Evolutionary conservation across 1,140 invertebrate genomes (phyloP), one percentile per base, ranked within the genome.

Genomic region (Charaxes varanes): DNA sequence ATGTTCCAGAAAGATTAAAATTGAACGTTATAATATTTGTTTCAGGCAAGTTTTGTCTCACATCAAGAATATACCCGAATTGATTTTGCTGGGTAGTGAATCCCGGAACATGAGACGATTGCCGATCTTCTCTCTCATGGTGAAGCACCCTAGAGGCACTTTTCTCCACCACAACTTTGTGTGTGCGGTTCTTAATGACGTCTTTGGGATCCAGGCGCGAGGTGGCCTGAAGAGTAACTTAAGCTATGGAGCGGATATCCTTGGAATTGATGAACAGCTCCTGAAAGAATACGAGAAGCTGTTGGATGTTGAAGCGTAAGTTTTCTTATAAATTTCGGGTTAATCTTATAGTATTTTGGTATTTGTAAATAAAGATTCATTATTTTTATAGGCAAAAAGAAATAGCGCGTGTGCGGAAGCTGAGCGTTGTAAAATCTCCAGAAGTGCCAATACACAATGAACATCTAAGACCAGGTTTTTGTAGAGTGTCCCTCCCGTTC

Each of bases 91-190:
- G 1, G 94, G 95, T n/a, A 91, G 88, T 58, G 81, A 85, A 19
- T 88, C 86, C 14, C 76, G 87, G 3, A 85, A 87, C 7, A 84
- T 88, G 1, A 88, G 89, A 53, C 83, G 94, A 18, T 79, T 96
- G 4, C 92, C 94, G 1, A 90, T 96, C 16, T 94, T 97, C 67
- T 96, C 94, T 6, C 92, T 97, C 54, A 87, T 97, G 74, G 90
- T 97, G 18, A 88, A 91, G 36, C 93, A 97, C 78, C 89, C 91
- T 0, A 79, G 89, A 3, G 93, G 92, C 3, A 90, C 90, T 1
- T 96, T 93, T 64, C 87, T 97, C 0, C 96, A 97, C 77, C 93
- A 97, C 63, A 97, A 97, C 76, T 97, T 94, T 74, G 90, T 97
- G 0, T 92, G 91, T 55, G 91, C 93, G 1, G 85, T 97, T 0